A percentile compares a stretch with the other conserved stretches of the same genome.
phyloP scores from a whole-genome alignment of 2,888 invertebrate genomes.

The Leptothorax acervorum region DNA sequence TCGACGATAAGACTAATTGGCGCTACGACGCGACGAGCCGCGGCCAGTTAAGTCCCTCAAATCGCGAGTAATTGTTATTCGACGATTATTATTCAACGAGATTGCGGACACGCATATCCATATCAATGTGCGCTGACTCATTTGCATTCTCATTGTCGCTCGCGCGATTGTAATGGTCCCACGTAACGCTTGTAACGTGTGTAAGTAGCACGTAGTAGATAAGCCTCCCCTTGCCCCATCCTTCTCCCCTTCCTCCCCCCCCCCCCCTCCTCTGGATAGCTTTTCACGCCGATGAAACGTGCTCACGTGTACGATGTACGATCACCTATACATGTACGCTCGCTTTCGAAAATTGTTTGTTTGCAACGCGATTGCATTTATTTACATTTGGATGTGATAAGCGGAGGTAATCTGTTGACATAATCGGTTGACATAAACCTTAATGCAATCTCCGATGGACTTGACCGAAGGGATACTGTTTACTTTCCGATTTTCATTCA shows the following conservation, averaged over 20 bases:
- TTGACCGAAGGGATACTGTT: not conserved
- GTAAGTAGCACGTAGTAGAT: slow-evolving; percentile 50
- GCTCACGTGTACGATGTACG: not conserved
- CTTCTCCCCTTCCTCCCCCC: not conserved
- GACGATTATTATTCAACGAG: slow-evolving; percentile 62
- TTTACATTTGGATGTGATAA: not conserved
- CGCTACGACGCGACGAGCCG: not conserved
- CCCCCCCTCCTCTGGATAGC: not conserved
- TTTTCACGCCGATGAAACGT: slow-evolving; percentile 35
- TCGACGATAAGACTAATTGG: not conserved
- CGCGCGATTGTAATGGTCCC: slow-evolving; percentile 54
- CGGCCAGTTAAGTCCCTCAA: slow-evolving; percentile 39
- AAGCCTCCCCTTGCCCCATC: slow-evolving; percentile 12
- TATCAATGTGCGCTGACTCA: slow-evolving; percentile 57
- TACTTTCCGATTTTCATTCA: not conserved
- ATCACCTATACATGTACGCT: not conserved
- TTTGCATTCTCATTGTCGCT: slow-evolving; percentile 65
- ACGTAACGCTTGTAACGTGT: slow-evolving; percentile 48
- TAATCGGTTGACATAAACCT: not conserved
- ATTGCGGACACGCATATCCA: slow-evolving; percentile 58
- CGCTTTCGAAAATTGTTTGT: slow-evolving; percentile 8
- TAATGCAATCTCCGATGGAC: not conserved
- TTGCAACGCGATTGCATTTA: slow-evolving; percentile 5
- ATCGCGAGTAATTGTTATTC: slow-evolving; percentile 52
- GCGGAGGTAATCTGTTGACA: not conserved